Percentiles rank a stretch among this genome's conserved stretches.
Conservation (phyloP, 2,113 vertebrate species). For the Zootoca vivipara region DNA sequence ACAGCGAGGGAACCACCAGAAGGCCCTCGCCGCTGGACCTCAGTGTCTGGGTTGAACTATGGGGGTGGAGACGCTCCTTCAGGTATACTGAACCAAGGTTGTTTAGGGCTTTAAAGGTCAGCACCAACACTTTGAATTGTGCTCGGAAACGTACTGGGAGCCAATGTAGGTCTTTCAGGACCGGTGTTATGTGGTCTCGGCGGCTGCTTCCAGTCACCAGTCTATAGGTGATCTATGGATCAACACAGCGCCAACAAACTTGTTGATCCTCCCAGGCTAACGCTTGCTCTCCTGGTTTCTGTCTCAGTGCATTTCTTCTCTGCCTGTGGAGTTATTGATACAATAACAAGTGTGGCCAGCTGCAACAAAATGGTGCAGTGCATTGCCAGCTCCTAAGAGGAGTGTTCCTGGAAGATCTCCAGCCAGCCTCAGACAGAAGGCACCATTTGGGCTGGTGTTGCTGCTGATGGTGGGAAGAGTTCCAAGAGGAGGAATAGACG, state of each 20-base stretch:
- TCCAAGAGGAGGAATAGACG: not conserved
- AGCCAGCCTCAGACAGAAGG: not conserved
- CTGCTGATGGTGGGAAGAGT: not conserved
- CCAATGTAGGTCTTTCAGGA: too few species aligned
- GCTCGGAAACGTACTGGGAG: too few species aligned
- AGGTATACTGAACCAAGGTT: too few species aligned
- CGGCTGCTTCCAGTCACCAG: too few species aligned
- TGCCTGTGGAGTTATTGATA: not conserved
- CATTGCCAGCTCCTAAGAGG: not conserved
- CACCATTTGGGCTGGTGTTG: not conserved
- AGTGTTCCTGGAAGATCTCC: not conserved
- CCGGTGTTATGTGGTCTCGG: too few species aligned
- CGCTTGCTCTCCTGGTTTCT: not conserved
- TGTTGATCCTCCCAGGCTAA: not conserved
- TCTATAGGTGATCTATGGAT: not conserved
- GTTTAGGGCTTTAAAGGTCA: too few species aligned
- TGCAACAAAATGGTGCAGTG: not conserved
- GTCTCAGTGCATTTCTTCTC: not conserved
- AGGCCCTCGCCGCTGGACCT: too few species aligned
- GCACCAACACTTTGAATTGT: too few species aligned
- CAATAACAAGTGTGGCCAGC: not conserved
- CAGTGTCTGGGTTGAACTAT: too few species aligned
- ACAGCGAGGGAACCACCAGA: too few species aligned
- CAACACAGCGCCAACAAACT: not conserved
- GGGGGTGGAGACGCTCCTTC: too few species aligned